Percentiles rank a stretch among this genome's conserved stretches.
phyloP scores from a whole-genome alignment of 2,797 vertebrate species.

The Parambassis ranga region DNA sequence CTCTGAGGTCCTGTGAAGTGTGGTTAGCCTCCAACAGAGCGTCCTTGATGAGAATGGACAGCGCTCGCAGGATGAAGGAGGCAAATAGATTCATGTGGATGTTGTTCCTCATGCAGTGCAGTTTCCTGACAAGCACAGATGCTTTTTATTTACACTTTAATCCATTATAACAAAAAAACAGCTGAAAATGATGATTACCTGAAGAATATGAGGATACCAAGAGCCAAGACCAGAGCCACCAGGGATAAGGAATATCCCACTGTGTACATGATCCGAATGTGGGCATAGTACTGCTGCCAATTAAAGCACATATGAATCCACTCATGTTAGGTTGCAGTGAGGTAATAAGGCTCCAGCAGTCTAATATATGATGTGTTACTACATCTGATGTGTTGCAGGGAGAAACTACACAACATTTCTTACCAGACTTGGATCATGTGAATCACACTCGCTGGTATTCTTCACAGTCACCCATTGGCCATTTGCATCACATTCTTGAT shows the following conservation, averaged over 20 bases:
- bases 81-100: constrained; percentile 94
- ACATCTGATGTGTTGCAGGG: neutral
- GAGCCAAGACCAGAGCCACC: constrained; percentile 83
- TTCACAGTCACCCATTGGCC: constrained; percentile 84
- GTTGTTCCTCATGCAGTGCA: constrained; percentile 91
- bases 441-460: constrained; percentile 82
- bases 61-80: constrained; percentile 87
- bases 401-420: constrained; percentile 11
- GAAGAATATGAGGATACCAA: constrained; percentile 86
- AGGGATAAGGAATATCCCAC: constrained; percentile 91
- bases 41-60: constrained; percentile 88
- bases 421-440: constrained; percentile 68
- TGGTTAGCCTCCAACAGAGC: constrained; percentile 80
- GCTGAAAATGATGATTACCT: constrained; percentile 75
- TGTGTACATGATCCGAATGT: constrained; percentile 86
- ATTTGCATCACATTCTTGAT: constrained; percentile 87
- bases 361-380: neutral
- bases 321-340: neutral
- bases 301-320: constrained; percentile 19
- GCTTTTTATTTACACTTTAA: neutral
- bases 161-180: neutral
- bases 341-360: no score
- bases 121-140: constrained; percentile 82
- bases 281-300: constrained; percentile 77
- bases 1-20: constrained; percentile 63